Percentiles rank a stretch among this genome's conserved stretches.
These are phyloP conservation scores for Sesia bembeciformis DNA, from an alignment of 2,888 invertebrate species.

Conservation along the genomic window DNA sequence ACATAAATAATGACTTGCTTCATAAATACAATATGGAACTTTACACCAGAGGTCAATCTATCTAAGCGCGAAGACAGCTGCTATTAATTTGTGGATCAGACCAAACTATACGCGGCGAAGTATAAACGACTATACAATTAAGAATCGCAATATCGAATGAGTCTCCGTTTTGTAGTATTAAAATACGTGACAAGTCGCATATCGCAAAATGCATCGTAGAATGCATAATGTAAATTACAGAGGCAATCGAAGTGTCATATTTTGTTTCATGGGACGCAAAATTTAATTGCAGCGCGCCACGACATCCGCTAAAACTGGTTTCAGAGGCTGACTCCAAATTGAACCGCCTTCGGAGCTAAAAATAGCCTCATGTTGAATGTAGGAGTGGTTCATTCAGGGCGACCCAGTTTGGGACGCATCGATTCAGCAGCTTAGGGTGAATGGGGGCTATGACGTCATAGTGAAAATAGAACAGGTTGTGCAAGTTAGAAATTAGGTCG, in stretches of 20 bases:
- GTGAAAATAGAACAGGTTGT: slow-evolving; percentile 57
- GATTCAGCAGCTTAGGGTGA: slow-evolving; percentile 61
- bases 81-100: neutral
- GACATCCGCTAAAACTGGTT: slow-evolving; percentile 36
- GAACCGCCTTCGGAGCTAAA: slow-evolving; percentile 40
- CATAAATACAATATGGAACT: neutral
- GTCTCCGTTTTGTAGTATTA: no score
- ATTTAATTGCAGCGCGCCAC: neutral
- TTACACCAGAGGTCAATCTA: neutral
- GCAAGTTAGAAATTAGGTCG: slow-evolving; percentile 55
- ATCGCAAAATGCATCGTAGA: neutral
- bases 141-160: neutral
- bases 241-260: slow-evolving; percentile 5
- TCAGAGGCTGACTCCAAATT: slow-evolving; percentile 22
- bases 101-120: neutral
- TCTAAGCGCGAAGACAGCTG: neutral
- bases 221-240: slow-evolving; percentile 1
- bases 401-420: slow-evolving; percentile 58
- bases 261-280: slow-evolving; percentile 3
- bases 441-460: slow-evolving; percentile 66
- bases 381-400: slow-evolving; percentile 56
- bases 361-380: slow-evolving; percentile 55
- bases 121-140: neutral
- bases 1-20: neutral
- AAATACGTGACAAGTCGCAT: no score